Percentiles rank a stretch among this genome's conserved stretches.
Conservation (phyloP, 30 jellyfish, hydroid and myxozoan species). For the Haliclystus octoradiatus region DNA sequence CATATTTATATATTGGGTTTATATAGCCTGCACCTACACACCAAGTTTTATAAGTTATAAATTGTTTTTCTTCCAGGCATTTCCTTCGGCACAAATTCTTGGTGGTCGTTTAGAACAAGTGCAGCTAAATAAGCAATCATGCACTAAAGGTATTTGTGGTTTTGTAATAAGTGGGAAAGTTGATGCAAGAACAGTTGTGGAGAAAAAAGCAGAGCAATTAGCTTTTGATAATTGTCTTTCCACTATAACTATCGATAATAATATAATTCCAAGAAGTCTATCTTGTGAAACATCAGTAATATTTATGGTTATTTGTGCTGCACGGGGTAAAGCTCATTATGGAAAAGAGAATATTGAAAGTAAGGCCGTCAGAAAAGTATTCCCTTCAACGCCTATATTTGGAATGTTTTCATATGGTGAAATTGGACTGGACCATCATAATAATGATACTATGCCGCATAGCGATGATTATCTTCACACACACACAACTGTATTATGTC, state of each 20-base stretch:
- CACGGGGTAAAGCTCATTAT: slow-evolving; percentile 30
- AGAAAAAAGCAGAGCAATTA: neutral
- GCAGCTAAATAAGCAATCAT: neutral
- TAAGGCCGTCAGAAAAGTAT: slow-evolving; percentile 23
- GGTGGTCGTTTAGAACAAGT: neutral
- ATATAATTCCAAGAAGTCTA: neutral
- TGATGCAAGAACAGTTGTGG: slow-evolving; percentile 14
- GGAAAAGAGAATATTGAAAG: slow-evolving; percentile 30
- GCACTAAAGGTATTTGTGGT: slow-evolving; percentile 26
- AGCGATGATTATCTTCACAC: slow-evolving; percentile 16
- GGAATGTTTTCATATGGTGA: slow-evolving; percentile 64
- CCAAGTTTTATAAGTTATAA: neutral
- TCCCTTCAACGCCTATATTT: slow-evolving; percentile 20
- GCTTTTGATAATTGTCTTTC: neutral
- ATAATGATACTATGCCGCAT: neutral
- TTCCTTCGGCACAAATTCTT: neutral
- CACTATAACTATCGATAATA: neutral
- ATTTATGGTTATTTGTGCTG: slow-evolving; percentile 46
- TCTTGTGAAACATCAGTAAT: slow-evolving; percentile 7
- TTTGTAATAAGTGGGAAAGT: slow-evolving; percentile 34
- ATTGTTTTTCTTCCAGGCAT: neutral
- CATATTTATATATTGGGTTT: too few relatives aligned
- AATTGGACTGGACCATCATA: slow-evolving; percentile 15
- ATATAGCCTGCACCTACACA: too few relatives aligned
- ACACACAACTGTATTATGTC: slow-evolving; percentile 41